These are phyloP conservation scores for Fukomys damarensis DNA, from an alignment of 2,113 vertebrate genomes.

Conservation along the genomic window DNA sequence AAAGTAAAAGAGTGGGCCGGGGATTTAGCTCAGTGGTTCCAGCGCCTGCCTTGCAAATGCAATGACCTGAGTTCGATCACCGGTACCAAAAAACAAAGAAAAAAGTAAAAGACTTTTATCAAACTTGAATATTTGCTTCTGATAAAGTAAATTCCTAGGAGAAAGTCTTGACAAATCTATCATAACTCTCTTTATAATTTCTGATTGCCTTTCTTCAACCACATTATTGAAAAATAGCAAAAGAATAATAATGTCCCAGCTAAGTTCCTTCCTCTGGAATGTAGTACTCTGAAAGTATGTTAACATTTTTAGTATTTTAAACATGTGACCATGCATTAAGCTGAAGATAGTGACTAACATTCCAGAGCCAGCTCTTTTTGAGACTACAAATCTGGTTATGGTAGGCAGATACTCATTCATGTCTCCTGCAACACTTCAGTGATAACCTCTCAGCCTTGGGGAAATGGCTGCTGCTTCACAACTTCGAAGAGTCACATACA, in stretches of 20 bases:
- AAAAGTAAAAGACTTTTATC: no score
- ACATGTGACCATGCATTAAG: not conserved
- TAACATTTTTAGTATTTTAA: not conserved
- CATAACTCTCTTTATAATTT: not conserved
- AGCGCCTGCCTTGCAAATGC: no score
- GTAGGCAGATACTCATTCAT: not conserved
- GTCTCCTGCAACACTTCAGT: not conserved
- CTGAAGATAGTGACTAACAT: not conserved
- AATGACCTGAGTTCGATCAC: no score
- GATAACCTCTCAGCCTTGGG: not conserved
- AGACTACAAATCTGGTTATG: not conserved
- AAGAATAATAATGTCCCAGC: not conserved
- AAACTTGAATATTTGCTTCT: slow-evolving; percentile 15
- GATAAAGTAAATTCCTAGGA: not conserved
- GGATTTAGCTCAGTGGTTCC: no score
- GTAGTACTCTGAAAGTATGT: not conserved
- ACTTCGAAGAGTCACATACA: not conserved
- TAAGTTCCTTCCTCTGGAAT: slow-evolving; percentile 16
- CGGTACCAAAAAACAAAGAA: no score
- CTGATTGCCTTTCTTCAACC: slow-evolving; percentile 37
- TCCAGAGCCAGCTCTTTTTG: slow-evolving; percentile 7
- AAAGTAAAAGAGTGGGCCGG: not conserved
- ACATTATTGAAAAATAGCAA: not conserved
- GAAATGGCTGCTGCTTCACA: not conserved
- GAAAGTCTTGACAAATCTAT: not conserved